These are phyloP conservation scores for Apogon hyalosoma DNA, from an alignment of 2,797 vertebrate genomes.

Conservation along the genomic window DNA sequence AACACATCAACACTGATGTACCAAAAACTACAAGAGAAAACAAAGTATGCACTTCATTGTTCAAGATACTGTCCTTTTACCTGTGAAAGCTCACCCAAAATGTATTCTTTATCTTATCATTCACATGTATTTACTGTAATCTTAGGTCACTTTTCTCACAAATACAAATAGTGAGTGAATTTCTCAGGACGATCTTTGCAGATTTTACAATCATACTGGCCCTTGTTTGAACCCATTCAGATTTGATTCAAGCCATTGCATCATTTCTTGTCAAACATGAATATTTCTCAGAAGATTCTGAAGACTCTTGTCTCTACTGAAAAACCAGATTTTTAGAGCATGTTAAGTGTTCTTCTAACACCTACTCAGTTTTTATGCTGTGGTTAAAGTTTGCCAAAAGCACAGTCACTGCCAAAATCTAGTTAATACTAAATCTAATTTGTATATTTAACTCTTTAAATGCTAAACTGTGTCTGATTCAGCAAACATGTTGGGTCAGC, in stretches of 20 bases:
- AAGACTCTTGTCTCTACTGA: background rate
- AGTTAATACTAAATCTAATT: slow-evolving; percentile 2
- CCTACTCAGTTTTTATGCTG: background rate
- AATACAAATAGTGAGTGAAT: too few species aligned
- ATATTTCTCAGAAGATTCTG: background rate
- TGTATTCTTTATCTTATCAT: too few species aligned
- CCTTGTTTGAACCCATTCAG: background rate
- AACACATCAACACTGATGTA: too few species aligned
- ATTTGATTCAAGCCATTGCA: background rate
- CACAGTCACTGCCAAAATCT: background rate
- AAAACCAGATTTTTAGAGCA: background rate
- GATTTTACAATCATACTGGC: too few species aligned
- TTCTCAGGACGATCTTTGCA: too few species aligned
- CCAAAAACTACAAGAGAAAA: too few species aligned
- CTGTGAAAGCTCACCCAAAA: too few species aligned
- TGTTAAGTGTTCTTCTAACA: background rate
- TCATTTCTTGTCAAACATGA: background rate
- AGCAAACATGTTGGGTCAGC: slow-evolving; percentile 46
- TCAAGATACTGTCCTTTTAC: too few species aligned
- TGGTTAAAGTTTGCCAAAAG: slow-evolving; percentile 8
- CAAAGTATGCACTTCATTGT: too few species aligned
- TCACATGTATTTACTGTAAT: too few species aligned
- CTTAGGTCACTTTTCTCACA: too few species aligned
- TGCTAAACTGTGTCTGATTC: slow-evolving; percentile 26
- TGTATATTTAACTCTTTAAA: slow-evolving; percentile 24